Evolutionary conservation across 2,113 vertebrate species (phyloP).

Genomic region (Archocentrus centrarchus): DNA sequence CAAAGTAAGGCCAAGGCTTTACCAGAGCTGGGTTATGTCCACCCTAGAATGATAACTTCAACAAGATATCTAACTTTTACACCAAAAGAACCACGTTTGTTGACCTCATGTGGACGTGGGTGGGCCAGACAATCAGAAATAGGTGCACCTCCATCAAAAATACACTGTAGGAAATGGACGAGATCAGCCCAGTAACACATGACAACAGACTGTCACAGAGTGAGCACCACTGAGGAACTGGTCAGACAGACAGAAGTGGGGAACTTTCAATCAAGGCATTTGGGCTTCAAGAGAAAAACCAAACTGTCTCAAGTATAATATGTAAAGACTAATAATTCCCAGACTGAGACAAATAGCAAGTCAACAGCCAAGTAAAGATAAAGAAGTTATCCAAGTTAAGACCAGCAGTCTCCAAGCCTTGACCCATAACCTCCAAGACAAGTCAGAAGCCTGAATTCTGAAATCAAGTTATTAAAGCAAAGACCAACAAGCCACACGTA

Average conservation of each 20-base stretch:
- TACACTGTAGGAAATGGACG: not conserved
- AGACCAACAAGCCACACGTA: not conserved
- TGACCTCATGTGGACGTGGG: too few species aligned
- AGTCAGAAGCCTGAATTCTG: not conserved
- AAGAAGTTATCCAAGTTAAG: not conserved
- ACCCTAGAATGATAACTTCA: not conserved
- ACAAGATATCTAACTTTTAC: not conserved
- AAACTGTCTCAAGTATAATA: not conserved
- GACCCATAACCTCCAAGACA: not conserved
- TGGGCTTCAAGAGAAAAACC: not conserved
- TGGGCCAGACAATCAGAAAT: too few species aligned
- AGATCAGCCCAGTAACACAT: not conserved
- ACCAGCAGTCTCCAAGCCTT: not conserved
- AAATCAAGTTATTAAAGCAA: not conserved
- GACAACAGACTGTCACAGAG: not conserved
- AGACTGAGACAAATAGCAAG: not conserved
- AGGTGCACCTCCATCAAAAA: not conserved
- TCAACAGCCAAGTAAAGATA: not conserved
- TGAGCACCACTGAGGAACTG: too few species aligned
- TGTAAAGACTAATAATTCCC: too few species aligned
- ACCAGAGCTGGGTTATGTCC: too few species aligned
- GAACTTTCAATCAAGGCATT: not conserved
- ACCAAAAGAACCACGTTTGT: not conserved
- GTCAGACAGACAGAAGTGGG: too few species aligned
- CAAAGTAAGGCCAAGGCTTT: not conserved